Base-by-base conservation (phyloP, 2,113 vertebrate genomes). In the Megaceryle torquata region DNA sequence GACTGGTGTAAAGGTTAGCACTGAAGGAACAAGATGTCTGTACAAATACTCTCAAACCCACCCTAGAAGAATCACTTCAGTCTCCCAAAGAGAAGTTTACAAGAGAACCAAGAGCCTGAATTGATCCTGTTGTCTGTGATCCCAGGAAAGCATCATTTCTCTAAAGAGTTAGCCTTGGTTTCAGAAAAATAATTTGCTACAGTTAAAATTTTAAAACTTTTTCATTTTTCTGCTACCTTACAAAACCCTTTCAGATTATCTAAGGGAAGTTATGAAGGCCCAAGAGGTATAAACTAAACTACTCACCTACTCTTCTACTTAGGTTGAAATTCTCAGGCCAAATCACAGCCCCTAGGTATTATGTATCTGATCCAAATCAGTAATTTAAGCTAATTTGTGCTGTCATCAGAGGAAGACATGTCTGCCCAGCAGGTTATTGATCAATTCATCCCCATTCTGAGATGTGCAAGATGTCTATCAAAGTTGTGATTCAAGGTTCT, bases 121-220 rank as follows among this genome's bases (percentile, higher is more conserved):
- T 11, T 59, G 35, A 70, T 77, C 41, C 28, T 65, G 11, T 33
- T 1, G 1, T 43, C 69, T 48, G 19, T 1, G 0, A 5, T 86
- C 39, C 13, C n/a, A 71, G 46, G 37, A 90, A 70, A 90, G 28
- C 43, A 69, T 24, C 22, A 24, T 76, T n/a, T 87, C 16, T 37
- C 29, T 76, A 20, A 13, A 85, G 12, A 3, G 24, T 64, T 72
- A 83, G 28, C 19, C 28, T 74, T 50, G 11, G 21, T 59, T 70
- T 94, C 64, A 41, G 10, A 54, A 25, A 35, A 41, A 85, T 25
- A 65, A 82, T 82, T 88, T 77, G 9, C 50, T 86, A 50, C 50
- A 74, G 6, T 16, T 79, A 60, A 29, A 67, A 12, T 21, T 72
- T 37, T 82, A 13, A 68, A 87, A 85, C 9, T 56, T 31, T 26